Percentiles rank a stretch among this genome's conserved stretches.
Conservation (phyloP, 53 echinoderm and acorn worm genomes). For the Antedon mediterranea region DNA sequence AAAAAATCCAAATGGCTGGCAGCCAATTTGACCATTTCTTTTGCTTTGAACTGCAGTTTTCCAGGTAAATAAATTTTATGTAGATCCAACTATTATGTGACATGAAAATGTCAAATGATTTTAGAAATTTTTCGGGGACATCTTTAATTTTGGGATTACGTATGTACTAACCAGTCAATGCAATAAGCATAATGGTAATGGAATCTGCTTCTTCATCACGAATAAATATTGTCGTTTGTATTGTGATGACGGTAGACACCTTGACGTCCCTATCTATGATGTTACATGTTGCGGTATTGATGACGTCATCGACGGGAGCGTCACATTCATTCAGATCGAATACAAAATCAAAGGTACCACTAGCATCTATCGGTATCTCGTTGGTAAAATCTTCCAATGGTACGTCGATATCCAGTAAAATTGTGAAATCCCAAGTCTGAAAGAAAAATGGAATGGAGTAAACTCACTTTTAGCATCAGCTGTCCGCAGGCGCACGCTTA, state of each 20-base stretch:
- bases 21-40: no score
- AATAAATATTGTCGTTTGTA: conserved; percentile 53
- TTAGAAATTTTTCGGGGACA: neutral
- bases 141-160: no score
- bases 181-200: conserved; percentile 36
- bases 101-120: neutral
- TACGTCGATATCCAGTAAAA: conserved; percentile 41
- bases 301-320: neutral
- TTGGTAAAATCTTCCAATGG: conserved; percentile 8
- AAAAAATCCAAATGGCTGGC: no score
- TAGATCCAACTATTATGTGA: no score
- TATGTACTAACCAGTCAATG: conserved; percentile 43
- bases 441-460: neutral
- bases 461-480: no score
- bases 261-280: conserved; percentile 14
- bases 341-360: conserved; percentile 47
- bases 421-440: conserved; percentile 54
- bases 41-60: no score
- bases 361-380: conserved; percentile 44
- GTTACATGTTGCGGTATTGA: conserved; percentile 5
- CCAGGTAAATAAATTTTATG: no score
- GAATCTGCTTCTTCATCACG: conserved; percentile 45
- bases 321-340: conserved; percentile 31
- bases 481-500: no score
- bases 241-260: conserved; percentile 51